Base-by-base conservation (phyloP, 2,113 vertebrate species). In the Caranx ignobilis region DNA sequence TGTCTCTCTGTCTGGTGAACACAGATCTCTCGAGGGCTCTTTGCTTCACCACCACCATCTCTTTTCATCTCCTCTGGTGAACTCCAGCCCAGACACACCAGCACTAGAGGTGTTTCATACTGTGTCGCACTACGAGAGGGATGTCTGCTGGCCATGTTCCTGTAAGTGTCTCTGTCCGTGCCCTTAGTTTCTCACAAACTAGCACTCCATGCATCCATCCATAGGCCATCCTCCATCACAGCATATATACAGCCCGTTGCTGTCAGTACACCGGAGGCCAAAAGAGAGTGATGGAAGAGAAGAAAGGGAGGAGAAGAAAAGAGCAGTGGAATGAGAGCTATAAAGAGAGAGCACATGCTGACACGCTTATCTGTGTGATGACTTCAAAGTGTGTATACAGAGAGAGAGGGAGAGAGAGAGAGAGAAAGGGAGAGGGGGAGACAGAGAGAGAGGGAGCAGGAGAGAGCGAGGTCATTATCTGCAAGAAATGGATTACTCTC, bases 401-500 rank as follows among this genome's bases (percentile, higher is more conserved):
- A 63, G 81, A 80, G 73, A 56, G 61, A 66, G 63, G 68, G 63
- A n/a, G 59, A 41, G n/a, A 57, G 34, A 57, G 34, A n/a, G 59
- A 41, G n/a, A 57, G 34, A 86, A 72, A 63, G 81, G 78, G 73
- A 56, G 61, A 66, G 63, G 68, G 63, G 16, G 59, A 41, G n/a
- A 57, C 26, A 75, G 76, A 56, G 75, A 37, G 66, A 45, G 68
- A 62, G 62, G 4, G 67, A 50, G 73, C 31, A 26, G 50, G 56
- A 79, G 81, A 79, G 85, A 77, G 90, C 18, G 64, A 66, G 91
- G 90, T 93, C 91, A 93, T 94, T 94, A 95, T 93, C 87, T 91
- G 83, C 69, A 73, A 94, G 92, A 93, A 94, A 95, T 93, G 92
- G 93, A 95, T 95, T 94, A 93, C 93, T 90, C 88, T 91, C 80